phyloP scores from a whole-genome alignment of 2,888 invertebrate species.

The Drosophila robusta region DNA sequence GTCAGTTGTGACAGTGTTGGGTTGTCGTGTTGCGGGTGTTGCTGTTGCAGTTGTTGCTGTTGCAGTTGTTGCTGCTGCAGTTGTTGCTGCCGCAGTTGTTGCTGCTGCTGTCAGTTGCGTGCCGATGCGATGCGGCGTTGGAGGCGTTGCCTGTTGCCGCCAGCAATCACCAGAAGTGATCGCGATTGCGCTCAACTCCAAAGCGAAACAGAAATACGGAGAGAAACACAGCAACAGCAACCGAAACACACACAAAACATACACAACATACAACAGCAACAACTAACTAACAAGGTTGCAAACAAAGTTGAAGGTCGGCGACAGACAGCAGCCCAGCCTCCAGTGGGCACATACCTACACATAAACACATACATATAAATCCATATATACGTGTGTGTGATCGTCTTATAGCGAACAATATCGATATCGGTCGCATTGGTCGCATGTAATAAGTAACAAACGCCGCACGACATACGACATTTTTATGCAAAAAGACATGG shows the following conservation, averaged over 20 bases:
- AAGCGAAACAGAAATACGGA: slow-evolving; percentile 41
- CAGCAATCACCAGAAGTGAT: slow-evolving; percentile 75
- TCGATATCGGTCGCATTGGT: slow-evolving; percentile 69
- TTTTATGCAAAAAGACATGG: slow-evolving; percentile 75
- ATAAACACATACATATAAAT: not conserved
- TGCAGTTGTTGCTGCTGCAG: slow-evolving; percentile 20
- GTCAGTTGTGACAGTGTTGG: slow-evolving; percentile 62
- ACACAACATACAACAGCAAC: slow-evolving; percentile 28
- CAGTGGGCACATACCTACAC: slow-evolving; percentile 16
- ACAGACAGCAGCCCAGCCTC: slow-evolving; percentile 32
- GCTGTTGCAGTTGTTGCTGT: slow-evolving; percentile 22
- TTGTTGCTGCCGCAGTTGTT: slow-evolving; percentile 67
- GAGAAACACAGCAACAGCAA: slow-evolving; percentile 27
- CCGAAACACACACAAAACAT: slow-evolving; percentile 37
- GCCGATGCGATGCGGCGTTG: slow-evolving; percentile 51
- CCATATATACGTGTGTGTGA: slow-evolving; percentile 7
- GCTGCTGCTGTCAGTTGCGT: slow-evolving; percentile 64
- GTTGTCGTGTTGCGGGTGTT: slow-evolving; percentile 63
- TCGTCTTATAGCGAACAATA: slow-evolving; percentile 50
- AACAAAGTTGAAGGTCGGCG: slow-evolving; percentile 76
- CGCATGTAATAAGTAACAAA: slow-evolving; percentile 80
- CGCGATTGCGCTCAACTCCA: slow-evolving; percentile 77
- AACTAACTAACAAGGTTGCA: slow-evolving; percentile 75
- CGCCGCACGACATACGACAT: slow-evolving; percentile 79
- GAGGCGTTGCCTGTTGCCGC: slow-evolving; percentile 74